Evolutionary conservation across 2,113 vertebrate genomes (phyloP), one percentile per base, ranked within the genome.

Genomic region (Spea bombifrons): DNA sequence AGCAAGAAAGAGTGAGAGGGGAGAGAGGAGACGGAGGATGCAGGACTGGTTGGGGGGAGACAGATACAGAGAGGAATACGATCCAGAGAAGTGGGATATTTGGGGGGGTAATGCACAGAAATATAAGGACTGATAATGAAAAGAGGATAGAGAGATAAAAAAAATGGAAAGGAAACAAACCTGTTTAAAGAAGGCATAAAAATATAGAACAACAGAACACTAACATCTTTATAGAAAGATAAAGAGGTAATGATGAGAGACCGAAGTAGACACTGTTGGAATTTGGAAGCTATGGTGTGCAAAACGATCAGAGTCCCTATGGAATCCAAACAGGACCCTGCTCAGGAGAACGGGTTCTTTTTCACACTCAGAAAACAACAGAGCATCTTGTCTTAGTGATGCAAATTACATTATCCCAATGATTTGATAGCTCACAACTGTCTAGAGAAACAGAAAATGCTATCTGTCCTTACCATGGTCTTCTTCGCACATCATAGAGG

Each of bases 401-500:
- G 30, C 30, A 30, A 30, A 30, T 30, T 30, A 30, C 30, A 1
- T 30, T 30, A 30, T 30, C 30, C 30, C 30, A 30, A 30, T 30
- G 30, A 30, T 30, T 30, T 30, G 30, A 30, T 30, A 30, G 30
- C 30, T 30, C 30, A 30, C 30, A 30, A 30, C 30, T 5, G 5
- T 9, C 48, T 17, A 4, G 17, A 4, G 16, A 70, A 48, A 69
- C 9, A 68, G 44, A 45, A 2, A n/a, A 70, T 69, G 10, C 13
- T n/a, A 8, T 1, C 2, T 80, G 52, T 61, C 80, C 96, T 96
- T 86, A 99, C 97, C 97, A 99, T 9, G 96, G 96, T 83, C 97
- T 93, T 82, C 97, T 90, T 87, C 97, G 95, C 73, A 99, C 97
- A 0, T 99, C 97, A 0, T 99, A 99, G 82, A 99, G 92, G 91